A percentile compares a stretch with the other conserved stretches of the same genome.
These are phyloP conservation scores for Pionites leucogaster DNA, from an alignment of 2,113 vertebrate species.

Conservation along the genomic window DNA sequence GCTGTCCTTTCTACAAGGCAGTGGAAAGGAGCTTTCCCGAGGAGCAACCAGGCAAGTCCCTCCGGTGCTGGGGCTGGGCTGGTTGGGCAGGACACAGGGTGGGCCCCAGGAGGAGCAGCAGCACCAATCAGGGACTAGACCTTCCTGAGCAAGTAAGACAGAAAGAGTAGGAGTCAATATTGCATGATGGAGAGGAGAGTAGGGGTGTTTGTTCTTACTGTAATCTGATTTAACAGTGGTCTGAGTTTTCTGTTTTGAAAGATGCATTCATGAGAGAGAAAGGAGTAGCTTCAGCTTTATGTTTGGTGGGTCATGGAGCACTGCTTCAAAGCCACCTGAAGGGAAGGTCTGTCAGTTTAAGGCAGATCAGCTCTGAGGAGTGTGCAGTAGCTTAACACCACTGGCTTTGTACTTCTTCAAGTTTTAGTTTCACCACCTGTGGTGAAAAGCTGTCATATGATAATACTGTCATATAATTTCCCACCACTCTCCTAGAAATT, in stretches of 20 bases:
- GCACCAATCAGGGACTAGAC: neutral
- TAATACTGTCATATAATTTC: neutral
- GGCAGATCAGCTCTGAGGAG: neutral
- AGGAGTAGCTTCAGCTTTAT: neutral
- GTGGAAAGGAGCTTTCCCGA: neutral
- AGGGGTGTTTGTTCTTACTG: neutral
- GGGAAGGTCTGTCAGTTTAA: neutral
- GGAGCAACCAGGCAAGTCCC: neutral
- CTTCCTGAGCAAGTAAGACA: neutral
- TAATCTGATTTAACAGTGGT: neutral
- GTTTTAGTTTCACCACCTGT: neutral
- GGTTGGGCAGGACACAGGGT: rapidly evolving
- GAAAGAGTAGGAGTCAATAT: neutral
- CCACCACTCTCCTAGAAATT: neutral
- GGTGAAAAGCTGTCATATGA: neutral
- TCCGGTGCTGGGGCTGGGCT: neutral
- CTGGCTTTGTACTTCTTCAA: neutral
- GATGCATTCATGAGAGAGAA: neutral
- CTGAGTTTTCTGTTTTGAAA: neutral
- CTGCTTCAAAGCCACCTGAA: rapidly evolving
- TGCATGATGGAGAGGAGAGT: rapidly evolving
- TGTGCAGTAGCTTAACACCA: rapidly evolving
- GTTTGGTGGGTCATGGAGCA: rapidly evolving
- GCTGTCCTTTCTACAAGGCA: neutral
- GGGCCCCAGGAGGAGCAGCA: neutral